These are phyloP conservation scores for Anas platyrhynchos DNA, from an alignment of 2,113 vertebrate genomes.

Conservation along the genomic window DNA sequence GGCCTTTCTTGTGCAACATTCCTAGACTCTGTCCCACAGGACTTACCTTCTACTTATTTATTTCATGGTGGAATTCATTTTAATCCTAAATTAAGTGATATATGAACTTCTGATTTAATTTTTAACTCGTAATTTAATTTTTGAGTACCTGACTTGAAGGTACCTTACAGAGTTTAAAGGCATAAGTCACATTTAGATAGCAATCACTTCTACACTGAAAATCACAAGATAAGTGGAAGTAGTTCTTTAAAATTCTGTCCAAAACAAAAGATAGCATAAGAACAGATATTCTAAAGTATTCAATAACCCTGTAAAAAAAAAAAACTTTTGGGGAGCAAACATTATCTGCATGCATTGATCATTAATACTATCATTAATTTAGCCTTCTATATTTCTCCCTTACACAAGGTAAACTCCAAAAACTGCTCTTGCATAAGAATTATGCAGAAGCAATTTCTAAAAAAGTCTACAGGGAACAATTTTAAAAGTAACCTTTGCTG, in stretches of 20 bases:
- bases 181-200: background rate
- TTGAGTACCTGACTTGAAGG: background rate
- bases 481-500: background rate
- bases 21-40: background rate
- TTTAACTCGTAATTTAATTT: background rate
- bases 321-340: background rate
- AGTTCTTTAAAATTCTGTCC: background rate
- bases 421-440: background rate
- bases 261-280: background rate
- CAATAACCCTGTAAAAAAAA: background rate
- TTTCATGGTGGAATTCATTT: background rate
- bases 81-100: background rate
- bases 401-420: background rate
- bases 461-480: background rate
- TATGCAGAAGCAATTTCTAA: background rate
- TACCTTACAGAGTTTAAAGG: background rate
- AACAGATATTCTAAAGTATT: background rate
- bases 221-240: background rate
- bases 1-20: background rate
- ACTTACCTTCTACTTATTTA: background rate
- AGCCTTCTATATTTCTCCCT: background rate
- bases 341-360: background rate
- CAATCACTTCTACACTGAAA: background rate
- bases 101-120: background rate
- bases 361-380: background rate